Base-by-base conservation (phyloP, 2,113 vertebrate species). In the Mobula hypostoma region DNA sequence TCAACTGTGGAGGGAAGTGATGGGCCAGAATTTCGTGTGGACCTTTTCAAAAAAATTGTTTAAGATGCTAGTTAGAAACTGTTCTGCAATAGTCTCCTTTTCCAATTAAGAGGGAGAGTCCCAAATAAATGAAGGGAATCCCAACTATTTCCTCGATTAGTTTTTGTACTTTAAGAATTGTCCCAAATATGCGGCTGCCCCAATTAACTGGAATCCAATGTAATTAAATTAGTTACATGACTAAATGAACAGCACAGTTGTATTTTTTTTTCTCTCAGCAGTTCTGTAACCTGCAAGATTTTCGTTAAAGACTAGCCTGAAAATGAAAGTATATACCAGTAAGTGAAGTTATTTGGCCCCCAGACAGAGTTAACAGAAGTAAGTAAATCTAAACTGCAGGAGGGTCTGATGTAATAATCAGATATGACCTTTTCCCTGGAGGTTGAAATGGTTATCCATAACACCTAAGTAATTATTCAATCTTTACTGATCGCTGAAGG, bases 321-420 rank as follows among this genome's bases (percentile, higher is more conserved):
- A 74, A 93, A 29, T 93, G 68, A 56, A 93, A 70, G 40, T 93
- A 40, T 29, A 27, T 12, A 76, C 0, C 40, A 76, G 48, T 12
- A 56, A 40, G 48, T 56, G 72, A 56, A 93, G 27, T 40, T 93
- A 76, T 56, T 56, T 76, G 91, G 11, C 19, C 48, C 70, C 68
- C 12, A 48, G 14, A 17, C 27, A 56, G 21, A 40, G 70, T 93
- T 74, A 36, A 93, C 17, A 56, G 72, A 74, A 29, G 70, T 74
- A 74, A 93, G 21, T 12, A 93, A 93, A 74, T 29, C 7, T 74
- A 92, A 74, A 93, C 21, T 93, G 91, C 91, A 93, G 70, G 48
- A 93, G 74, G 11, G 14, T 76, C 70, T 12, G 40, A 76, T 27
- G 70, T 32, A 93, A 21, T 29, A 21, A 48, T 9, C 17, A 93